phyloP scores from a whole-genome alignment of 2,113 vertebrate species.

The Sterrhoptilus dennistouni region DNA sequence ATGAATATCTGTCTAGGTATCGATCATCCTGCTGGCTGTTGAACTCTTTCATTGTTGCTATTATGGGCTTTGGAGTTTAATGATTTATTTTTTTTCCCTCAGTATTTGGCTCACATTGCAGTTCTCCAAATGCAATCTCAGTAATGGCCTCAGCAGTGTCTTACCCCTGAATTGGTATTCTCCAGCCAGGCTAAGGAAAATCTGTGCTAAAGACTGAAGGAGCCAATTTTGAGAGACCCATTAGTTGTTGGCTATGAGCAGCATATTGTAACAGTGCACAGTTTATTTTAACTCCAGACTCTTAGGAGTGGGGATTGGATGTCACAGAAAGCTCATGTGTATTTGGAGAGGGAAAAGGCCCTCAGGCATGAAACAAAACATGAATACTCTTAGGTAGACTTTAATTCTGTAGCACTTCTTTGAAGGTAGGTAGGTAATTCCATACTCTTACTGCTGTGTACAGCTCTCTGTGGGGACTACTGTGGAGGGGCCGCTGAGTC shows the following conservation, averaged over 20 bases:
- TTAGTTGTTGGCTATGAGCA: neutral
- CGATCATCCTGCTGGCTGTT: neutral
- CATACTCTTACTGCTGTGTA: neutral
- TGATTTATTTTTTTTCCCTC: neutral
- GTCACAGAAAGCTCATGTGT: neutral
- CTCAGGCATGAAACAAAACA: neutral
- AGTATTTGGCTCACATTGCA: neutral
- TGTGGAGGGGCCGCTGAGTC: neutral
- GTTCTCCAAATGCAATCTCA: neutral
- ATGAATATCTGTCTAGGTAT: neutral
- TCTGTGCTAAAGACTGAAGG: neutral
- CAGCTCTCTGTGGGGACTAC: neutral
- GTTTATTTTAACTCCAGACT: neutral
- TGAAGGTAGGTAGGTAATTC: neutral
- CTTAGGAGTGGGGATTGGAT: neutral
- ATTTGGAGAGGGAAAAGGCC: constrained; percentile 9
- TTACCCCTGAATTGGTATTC: neutral
- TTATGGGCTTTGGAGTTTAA: neutral
- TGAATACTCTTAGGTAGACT: neutral
- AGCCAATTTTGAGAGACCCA: neutral
- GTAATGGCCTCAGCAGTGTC: neutral
- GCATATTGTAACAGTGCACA: neutral
- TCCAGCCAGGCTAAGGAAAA: neutral
- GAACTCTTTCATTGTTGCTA: neutral
- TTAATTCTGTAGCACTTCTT: neutral